Evolutionary conservation across 2,797 vertebrate genomes (phyloP), one percentile per base, ranked within the genome.

Genomic region (Alfaro cultratus): DNA sequence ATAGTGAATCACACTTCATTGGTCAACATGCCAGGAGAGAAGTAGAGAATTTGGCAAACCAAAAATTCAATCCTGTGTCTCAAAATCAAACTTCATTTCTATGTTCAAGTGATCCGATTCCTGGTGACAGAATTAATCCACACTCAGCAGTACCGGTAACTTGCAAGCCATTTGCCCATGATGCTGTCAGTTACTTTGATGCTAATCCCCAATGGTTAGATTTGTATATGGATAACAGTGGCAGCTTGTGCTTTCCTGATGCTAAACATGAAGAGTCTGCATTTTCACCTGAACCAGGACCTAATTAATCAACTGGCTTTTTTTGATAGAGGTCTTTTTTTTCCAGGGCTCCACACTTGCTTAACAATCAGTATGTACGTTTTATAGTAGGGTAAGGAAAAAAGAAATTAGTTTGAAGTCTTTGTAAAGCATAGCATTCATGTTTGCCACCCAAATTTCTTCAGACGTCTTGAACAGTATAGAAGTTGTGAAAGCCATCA

Each of bases 171-270:
- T 49, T 74, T 64, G 16, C 71, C 21, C 62, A 67, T 36, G 49
- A 76, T 21, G 57, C 15, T 11, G 23, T 60, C 46, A 34, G 36
- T 49, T 47, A 70, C 29, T 46, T 73, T 73, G 83, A 53, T 45
- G 31, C 1, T 29, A 71, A 34, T 51, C 55, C 74, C 9, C 39
- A 77, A 46, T 83, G 83, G 77, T 26, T 87, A 2, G 70, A 87
- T 76, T 76, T 87, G 29, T 47, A 80, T 45, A 47, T 84, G 23
- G 36, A 85, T 62, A 21, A 23, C 46, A 49, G 53, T 6, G 4
- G 29, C 29, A 75, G 76, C 36, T 39, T 84, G 31, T 55, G 73
- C 51, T 80, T 79, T 21, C 75, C 75, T 55, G 71, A 89, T 68
- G 34, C 46, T 29, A 45, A 62, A 53, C 60, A 76, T 64, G 57